A percentile compares a stretch with the other conserved stretches of the same genome.
These are phyloP conservation scores for Penaeus chinensis DNA, from an alignment of 1,140 invertebrate species.

Conservation along the genomic window DNA sequence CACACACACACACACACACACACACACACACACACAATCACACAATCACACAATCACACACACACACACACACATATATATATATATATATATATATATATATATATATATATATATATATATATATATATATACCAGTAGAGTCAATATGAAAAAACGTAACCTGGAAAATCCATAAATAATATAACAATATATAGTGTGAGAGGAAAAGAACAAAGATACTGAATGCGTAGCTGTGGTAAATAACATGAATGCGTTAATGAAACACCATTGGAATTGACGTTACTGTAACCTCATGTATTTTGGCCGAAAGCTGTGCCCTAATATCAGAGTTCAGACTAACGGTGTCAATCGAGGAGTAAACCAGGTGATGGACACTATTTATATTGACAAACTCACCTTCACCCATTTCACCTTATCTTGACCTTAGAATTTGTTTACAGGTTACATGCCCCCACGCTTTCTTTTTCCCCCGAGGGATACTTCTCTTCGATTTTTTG, in stretches of 20 bases:
- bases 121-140: background rate
- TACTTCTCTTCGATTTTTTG: no score
- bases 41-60: conserved; percentile 12
- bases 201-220: no score
- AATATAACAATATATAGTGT: no score
- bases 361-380: no score
- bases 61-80: conserved; percentile 16
- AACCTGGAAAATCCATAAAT: no score
- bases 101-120: conserved; percentile 9
- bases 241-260: background rate
- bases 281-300: background rate
- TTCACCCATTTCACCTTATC: no score
- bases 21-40: conserved; percentile 27
- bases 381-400: no score
- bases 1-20: conserved; percentile 26
- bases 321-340: no score
- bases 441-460: no score
- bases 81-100: conserved; percentile 14
- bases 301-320: background rate
- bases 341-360: no score
- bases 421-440: no score
- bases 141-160: background rate
- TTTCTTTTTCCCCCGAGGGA: no score
- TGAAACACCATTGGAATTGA: background rate
- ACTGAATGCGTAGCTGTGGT: background rate